phyloP scores from a whole-genome alignment of 2,888 invertebrate genomes.

The Drosophila falleni region DNA sequence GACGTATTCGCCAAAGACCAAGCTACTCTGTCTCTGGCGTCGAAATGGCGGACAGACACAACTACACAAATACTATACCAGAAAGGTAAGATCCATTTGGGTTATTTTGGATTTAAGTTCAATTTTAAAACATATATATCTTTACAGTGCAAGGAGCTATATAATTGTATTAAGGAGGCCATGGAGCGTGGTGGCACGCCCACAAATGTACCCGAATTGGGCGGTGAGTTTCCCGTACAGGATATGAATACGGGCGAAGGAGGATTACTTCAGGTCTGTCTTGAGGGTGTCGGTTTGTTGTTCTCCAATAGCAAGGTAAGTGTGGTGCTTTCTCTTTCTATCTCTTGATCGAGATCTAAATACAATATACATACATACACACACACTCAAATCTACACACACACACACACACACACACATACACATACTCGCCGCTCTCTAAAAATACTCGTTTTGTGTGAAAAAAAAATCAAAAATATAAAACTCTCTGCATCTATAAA shows the following conservation, averaged over 20 bases:
- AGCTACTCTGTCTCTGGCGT: slow-evolving; percentile 98
- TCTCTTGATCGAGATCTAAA: slow-evolving; percentile 13
- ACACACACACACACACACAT: slow-evolving; percentile 26
- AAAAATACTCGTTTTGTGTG: slow-evolving; percentile 65
- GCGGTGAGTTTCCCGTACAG: slow-evolving; percentile 99
- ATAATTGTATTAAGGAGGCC: slow-evolving; percentile 99
- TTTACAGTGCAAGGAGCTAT: slow-evolving; percentile 97
- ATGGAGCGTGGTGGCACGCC: slow-evolving; percentile 96
- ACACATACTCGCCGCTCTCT: slow-evolving; percentile 59
- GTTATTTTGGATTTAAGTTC: too few species aligned
- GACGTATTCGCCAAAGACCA: slow-evolving; percentile 99
- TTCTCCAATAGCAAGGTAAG: slow-evolving; percentile 99
- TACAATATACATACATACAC: slow-evolving; percentile 16
- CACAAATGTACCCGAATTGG: slow-evolving; percentile 86
- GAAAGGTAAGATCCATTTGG: slow-evolving; percentile 90
- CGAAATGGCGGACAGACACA: slow-evolving; percentile 97
- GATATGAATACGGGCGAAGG: slow-evolving; percentile 99
- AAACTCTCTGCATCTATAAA: slow-evolving; percentile 62
- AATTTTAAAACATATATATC: too few species aligned
- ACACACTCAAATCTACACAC: slow-evolving; percentile 26
- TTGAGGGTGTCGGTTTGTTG: slow-evolving; percentile 99
- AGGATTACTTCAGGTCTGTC: slow-evolving; percentile 98
- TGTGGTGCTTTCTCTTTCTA: slow-evolving; percentile 47
- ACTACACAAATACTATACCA: slow-evolving; percentile 99
- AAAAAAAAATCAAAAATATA: slow-evolving; percentile 22